These are phyloP conservation scores for Mythimna vitellina DNA, from an alignment of 2,888 invertebrate genomes.

Conservation along the genomic window DNA sequence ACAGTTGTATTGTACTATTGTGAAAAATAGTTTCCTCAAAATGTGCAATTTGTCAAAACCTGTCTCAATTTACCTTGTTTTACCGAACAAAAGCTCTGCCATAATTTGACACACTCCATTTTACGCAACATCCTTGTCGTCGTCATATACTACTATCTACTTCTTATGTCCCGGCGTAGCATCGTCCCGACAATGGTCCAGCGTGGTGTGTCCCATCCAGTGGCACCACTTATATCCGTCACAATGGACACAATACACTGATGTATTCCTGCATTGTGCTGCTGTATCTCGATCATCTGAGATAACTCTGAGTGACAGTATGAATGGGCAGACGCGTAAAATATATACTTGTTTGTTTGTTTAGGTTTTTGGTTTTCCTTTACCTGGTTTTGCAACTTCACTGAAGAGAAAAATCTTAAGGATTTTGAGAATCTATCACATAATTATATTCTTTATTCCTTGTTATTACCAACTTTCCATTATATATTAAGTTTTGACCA, in stretches of 20 bases:
- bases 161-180: neutral
- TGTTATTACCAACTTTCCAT: no score
- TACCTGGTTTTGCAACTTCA: neutral
- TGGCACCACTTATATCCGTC: constrained; percentile 47
- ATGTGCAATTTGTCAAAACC: no score
- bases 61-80: neutral
- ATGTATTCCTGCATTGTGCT: constrained; percentile 53
- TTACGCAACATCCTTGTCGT: neutral
- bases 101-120: neutral
- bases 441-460: no score
- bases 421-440: neutral
- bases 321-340: constrained; percentile 22
- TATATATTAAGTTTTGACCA: no score
- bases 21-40: no score
- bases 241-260: constrained; percentile 60
- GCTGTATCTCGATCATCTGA: constrained; percentile 51
- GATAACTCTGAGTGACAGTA: constrained; percentile 40
- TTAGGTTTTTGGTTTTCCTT: constrained; percentile 9
- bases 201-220: constrained; percentile 25
- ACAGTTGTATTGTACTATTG: no score
- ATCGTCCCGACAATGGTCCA: constrained; percentile 35
- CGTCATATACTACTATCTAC: neutral
- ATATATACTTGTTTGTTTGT: constrained; percentile 11
- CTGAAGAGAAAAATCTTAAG: neutral
- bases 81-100: neutral